phyloP scores from a whole-genome alignment of 2,797 vertebrate genomes.

The Cheirogaleus major region DNA sequence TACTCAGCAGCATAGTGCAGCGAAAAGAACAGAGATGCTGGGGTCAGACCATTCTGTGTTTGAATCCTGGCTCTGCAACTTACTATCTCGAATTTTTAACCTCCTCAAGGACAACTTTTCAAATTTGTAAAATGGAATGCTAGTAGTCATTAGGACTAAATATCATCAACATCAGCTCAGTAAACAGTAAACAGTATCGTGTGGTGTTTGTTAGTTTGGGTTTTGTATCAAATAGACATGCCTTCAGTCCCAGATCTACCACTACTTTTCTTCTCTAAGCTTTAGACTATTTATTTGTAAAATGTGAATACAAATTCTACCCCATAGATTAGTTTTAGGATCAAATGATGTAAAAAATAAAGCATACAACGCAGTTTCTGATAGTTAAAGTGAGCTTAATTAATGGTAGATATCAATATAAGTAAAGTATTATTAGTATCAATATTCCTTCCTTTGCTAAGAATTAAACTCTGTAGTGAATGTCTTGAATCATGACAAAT shows the following conservation, averaged over 20 bases:
- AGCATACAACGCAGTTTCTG: neutral
- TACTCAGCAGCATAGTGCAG: neutral
- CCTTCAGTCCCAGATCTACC: neutral
- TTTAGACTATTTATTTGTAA: conserved; percentile 16
- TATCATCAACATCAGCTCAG: neutral
- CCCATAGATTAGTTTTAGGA: neutral
- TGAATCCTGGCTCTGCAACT: neutral
- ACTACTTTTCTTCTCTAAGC: neutral
- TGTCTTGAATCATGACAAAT: neutral
- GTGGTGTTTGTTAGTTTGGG: neutral
- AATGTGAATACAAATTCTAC: neutral
- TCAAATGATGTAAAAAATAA: neutral
- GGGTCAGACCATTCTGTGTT: neutral
- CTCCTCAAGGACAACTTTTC: neutral
- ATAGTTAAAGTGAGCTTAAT: neutral
- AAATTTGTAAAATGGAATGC: neutral
- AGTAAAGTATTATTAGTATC: neutral
- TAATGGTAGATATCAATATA: neutral
- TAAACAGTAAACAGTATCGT: neutral
- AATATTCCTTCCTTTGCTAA: neutral
- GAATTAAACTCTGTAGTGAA: neutral
- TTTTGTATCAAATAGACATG: neutral
- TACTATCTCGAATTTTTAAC: neutral
- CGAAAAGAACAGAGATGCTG: neutral
- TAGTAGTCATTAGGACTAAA: neutral